These are phyloP conservation scores for Astyanax mexicanus DNA, from an alignment of 2,797 vertebrate species.

Conservation along the genomic window DNA sequence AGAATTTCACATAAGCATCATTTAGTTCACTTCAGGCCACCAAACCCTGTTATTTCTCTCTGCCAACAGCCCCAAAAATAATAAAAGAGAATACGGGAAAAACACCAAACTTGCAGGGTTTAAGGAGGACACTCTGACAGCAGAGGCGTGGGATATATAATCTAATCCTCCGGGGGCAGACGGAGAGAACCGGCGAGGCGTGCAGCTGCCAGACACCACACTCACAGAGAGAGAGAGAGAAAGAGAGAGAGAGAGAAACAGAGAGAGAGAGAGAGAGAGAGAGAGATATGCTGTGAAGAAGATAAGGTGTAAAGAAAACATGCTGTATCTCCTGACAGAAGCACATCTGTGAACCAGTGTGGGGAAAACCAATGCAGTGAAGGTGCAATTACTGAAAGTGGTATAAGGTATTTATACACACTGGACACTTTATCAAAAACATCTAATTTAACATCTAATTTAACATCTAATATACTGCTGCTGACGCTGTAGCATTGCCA, in stretches of 20 bases:
- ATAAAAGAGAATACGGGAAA: background rate
- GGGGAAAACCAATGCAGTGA: too few relatives aligned
- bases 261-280: background rate
- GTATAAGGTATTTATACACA: too few relatives aligned
- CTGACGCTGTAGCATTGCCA: too few relatives aligned
- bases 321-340: constrained; percentile 11
- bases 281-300: background rate
- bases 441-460: too few relatives aligned
- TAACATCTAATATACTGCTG: too few relatives aligned
- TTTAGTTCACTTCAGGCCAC: background rate
- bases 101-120: constrained; percentile 19
- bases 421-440: too few relatives aligned
- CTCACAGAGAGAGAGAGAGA: background rate
- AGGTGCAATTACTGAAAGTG: too few relatives aligned
- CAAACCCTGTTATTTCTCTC: background rate
- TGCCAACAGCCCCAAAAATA: constrained; percentile 18
- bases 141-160: constrained; percentile 44
- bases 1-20: background rate
- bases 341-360: background rate
- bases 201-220: constrained; percentile 23
- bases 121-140: constrained; percentile 21
- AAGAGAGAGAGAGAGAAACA: background rate
- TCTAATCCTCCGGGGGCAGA: constrained; percentile 37
- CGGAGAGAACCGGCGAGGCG: constrained; percentile 26
- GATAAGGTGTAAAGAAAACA: constrained; percentile 9